Percentiles rank a stretch among this genome's conserved stretches.
Evolutionary conservation across 64 coral and sea anemone species (phyloP).

Genomic region (Dendronephthya gigantea): DNA sequence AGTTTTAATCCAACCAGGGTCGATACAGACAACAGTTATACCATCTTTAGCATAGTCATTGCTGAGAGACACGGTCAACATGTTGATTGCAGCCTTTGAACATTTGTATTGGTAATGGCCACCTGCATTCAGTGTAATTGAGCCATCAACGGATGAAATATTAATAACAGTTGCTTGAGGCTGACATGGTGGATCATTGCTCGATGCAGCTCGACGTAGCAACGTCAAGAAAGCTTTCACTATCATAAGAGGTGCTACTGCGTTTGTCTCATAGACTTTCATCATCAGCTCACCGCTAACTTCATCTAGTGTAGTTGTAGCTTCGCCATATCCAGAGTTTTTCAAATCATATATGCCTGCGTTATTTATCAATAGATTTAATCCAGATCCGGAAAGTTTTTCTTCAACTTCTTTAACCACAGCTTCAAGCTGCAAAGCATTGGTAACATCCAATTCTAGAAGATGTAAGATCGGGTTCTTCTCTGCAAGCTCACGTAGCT

Average conservation of each 20-base stretch:
- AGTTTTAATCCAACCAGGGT: slow-evolving; percentile 42
- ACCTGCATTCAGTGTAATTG: neutral
- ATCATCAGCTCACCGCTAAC: slow-evolving; percentile 30
- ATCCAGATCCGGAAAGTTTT: neutral
- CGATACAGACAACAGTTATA: neutral
- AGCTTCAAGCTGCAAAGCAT: neutral
- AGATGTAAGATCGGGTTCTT: slow-evolving; percentile 21
- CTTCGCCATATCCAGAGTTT: neutral
- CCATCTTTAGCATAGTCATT: neutral
- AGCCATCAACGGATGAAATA: slow-evolving; percentile 8
- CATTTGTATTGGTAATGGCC: neutral
- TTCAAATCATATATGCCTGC: slow-evolving; percentile 21
- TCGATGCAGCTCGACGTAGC: slow-evolving; percentile 9
- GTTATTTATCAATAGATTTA: slow-evolving; percentile 43
- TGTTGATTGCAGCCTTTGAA: slow-evolving; percentile 37
- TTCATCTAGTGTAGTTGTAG: neutral
- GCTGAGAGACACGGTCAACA: slow-evolving; percentile 22
- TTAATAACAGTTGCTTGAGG: slow-evolving; percentile 23
- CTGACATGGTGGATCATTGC: neutral
- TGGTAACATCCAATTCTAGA: slow-evolving; percentile 39
- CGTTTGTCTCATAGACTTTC: slow-evolving; percentile 11
- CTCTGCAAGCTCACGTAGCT: neutral
- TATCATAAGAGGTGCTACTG: slow-evolving; percentile 37
- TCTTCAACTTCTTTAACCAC: neutral
- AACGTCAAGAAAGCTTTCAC: slow-evolving; percentile 11